Evolutionary conservation across 2,797 vertebrate genomes (phyloP).

Genomic region (Pteronotus mesoamericanus): DNA sequence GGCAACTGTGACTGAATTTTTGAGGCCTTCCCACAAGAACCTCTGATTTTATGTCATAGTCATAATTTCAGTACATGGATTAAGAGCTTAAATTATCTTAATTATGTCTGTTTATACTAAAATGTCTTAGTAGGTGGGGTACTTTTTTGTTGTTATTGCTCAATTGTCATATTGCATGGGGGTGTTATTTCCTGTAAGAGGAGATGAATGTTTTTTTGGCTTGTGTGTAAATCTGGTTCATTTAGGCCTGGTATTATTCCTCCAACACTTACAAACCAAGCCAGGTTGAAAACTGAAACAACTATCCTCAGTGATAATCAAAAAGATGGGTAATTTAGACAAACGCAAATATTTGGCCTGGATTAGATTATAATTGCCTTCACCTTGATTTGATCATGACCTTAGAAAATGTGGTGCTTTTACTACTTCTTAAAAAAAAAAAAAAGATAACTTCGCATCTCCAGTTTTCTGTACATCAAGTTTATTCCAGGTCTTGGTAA

Average conservation of each 20-base stretch:
- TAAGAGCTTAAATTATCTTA: not conserved
- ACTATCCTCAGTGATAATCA: not conserved
- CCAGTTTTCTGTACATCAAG: not conserved
- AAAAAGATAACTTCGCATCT: not conserved
- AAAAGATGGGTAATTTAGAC: not conserved
- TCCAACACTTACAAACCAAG: not conserved
- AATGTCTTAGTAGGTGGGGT: not conserved
- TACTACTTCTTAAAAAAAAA: not conserved
- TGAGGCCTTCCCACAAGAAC: not conserved
- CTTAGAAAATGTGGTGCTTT: constrained; percentile 9
- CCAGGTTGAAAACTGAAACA: not conserved
- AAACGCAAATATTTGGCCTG: not conserved
- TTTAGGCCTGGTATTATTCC: not conserved
- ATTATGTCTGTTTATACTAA: not conserved
- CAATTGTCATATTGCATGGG: not conserved
- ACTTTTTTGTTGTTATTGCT: not conserved
- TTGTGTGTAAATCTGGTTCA: not conserved
- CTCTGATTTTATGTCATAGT: not conserved
- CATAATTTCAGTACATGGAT: not conserved
- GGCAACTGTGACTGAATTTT: not conserved
- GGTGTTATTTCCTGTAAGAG: not conserved
- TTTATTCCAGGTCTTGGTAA: not conserved
- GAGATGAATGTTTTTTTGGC: not conserved
- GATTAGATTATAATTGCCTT: not conserved
- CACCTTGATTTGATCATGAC: not conserved